Evolutionary conservation across 1,140 invertebrate species (phyloP).

Genomic region (Drosophila kohkoa): DNA sequence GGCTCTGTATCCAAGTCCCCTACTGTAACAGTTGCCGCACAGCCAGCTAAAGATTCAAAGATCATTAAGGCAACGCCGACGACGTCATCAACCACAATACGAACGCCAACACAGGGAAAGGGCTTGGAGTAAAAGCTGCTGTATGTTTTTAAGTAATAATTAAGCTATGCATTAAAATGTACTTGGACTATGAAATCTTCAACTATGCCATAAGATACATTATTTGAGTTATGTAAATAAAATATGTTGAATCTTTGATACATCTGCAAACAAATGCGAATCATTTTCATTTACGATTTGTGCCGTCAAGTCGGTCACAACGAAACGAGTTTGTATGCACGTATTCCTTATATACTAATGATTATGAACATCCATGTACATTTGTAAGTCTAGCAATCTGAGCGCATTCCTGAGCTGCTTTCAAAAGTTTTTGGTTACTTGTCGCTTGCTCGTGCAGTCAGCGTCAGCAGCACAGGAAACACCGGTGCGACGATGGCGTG

Average conservation of each 20-base stretch:
- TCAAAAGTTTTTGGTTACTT: slow-evolving; percentile 34
- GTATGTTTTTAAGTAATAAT: slow-evolving; percentile 20
- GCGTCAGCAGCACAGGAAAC: slow-evolving; percentile 37
- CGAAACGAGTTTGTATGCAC: neutral
- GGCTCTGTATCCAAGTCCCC: slow-evolving; percentile 49
- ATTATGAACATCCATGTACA: neutral
- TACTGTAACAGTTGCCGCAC: slow-evolving; percentile 23
- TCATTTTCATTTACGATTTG: too few relatives aligned
- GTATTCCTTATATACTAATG: neutral
- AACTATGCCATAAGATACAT: slow-evolving; percentile 39
- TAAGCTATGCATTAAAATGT: slow-evolving; percentile 14
- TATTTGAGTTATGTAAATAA: slow-evolving; percentile 31
- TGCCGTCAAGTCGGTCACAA: neutral
- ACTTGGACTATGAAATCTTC: slow-evolving; percentile 8
- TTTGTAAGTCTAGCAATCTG: slow-evolving; percentile 2
- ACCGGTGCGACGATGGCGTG: slow-evolving; percentile 27
- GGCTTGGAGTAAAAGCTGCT: slow-evolving; percentile 8
- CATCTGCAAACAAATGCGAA: neutral
- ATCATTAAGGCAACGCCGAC: slow-evolving; percentile 48
- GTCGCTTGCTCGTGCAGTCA: neutral
- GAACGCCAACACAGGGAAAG: slow-evolving; percentile 15
- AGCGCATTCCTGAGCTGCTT: slow-evolving; percentile 34
- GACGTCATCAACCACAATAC: neutral
- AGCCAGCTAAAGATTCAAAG: slow-evolving; percentile 33
- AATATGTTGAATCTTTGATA: slow-evolving; percentile 34